Evolutionary conservation across 35 echinoderm and acorn worm species (phyloP).

Genomic region (Lytechinus pictus): DNA sequence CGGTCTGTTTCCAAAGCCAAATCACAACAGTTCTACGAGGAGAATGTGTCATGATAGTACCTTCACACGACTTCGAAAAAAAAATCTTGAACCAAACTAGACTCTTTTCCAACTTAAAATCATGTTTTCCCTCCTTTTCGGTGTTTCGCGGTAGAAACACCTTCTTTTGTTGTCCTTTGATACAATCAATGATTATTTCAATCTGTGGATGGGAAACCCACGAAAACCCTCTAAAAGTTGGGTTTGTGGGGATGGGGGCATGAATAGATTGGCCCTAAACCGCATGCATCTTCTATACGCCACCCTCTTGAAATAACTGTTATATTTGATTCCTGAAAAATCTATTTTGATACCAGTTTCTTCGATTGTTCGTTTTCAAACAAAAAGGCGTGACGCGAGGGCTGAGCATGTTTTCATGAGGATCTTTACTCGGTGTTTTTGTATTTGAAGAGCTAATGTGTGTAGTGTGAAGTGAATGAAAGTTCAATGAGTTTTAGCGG

Average conservation of each 20-base stretch:
- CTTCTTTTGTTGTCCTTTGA: neutral
- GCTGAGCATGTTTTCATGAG: neutral
- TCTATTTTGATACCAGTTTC: neutral
- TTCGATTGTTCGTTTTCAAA: neutral
- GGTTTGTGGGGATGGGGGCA: neutral
- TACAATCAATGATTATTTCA: neutral
- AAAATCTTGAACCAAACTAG: neutral
- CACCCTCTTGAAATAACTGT: neutral
- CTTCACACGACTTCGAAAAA: neutral
- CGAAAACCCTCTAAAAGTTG: neutral
- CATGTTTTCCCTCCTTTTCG: neutral
- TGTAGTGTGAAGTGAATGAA: slow-evolving; percentile 12
- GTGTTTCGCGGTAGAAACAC: neutral
- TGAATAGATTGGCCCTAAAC: neutral
- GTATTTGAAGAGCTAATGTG: neutral
- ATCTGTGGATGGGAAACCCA: neutral
- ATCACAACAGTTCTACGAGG: neutral
- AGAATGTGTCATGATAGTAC: neutral
- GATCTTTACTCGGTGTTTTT: neutral
- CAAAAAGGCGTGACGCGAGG: neutral
- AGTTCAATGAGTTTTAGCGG: slow-evolving; percentile 18
- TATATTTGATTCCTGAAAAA: neutral
- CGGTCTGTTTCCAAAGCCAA: neutral
- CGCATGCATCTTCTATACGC: neutral
- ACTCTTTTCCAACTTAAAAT: neutral